phyloP scores from a whole-genome alignment of 2,797 vertebrate species.

The Hylomyscus alleni region DNA sequence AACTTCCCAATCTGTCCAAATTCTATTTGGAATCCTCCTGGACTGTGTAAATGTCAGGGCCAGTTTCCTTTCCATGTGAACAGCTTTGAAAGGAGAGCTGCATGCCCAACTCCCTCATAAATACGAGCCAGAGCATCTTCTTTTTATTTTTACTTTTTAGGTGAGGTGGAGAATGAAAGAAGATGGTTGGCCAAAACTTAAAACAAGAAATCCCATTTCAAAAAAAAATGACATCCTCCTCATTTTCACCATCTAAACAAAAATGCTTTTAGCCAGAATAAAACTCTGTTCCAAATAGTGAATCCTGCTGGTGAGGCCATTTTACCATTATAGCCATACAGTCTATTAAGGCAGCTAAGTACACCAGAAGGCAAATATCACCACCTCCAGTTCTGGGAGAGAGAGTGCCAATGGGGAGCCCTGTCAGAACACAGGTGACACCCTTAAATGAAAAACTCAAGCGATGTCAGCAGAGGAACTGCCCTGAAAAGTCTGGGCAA shows the following conservation, averaged over 20 bases:
- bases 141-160: conserved; percentile 16
- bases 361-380: not conserved
- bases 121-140: conserved; percentile 72
- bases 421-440: not conserved
- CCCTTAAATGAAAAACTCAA: not conserved
- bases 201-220: conserved; percentile 69
- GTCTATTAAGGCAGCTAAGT: not conserved
- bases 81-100: conserved; percentile 63
- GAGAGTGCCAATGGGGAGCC: not conserved
- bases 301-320: conserved; percentile 10
- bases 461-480: not conserved
- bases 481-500: not conserved
- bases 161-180: not conserved
- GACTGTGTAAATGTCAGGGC: conserved; percentile 80
- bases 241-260: conserved; percentile 71
- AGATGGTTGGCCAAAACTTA: conserved; percentile 58
- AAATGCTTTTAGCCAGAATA: conserved; percentile 17
- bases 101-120: conserved; percentile 68
- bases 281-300: conserved; percentile 25
- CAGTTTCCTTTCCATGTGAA: conserved; percentile 72
- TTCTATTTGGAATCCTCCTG: conserved; percentile 78
- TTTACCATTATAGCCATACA: not conserved
- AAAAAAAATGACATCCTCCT: conserved; percentile 65
- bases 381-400: not conserved
- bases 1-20: conserved; percentile 79